phyloP scores from a whole-genome alignment of 53 echinoderm and acorn worm genomes.

The Paracentrotus lividus region DNA sequence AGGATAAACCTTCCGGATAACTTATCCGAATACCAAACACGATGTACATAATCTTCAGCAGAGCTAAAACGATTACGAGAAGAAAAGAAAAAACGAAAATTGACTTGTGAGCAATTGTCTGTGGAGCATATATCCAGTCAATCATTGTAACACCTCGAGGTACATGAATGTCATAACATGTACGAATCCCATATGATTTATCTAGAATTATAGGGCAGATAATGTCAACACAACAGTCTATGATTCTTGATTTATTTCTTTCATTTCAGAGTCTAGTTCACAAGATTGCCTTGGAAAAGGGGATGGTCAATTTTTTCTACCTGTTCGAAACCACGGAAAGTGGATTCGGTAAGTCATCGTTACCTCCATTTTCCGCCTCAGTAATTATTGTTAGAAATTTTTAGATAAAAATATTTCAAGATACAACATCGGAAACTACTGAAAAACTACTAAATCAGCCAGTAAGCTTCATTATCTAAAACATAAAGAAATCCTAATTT shows the following conservation, averaged over 20 bases:
- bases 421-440: no score
- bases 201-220: background rate
- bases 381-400: no score
- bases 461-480: no score
- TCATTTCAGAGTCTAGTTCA: conserved; percentile 82
- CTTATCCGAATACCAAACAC: no score
- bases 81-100: background rate
- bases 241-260: conserved; percentile 1
- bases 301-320: conserved; percentile 88
- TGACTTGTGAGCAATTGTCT: background rate
- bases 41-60: background rate
- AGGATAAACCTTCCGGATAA: no score
- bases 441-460: no score
- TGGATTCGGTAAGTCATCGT: conserved; percentile 87
- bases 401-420: no score
- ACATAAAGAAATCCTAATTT: no score
- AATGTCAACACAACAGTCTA: background rate
- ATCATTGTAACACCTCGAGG: background rate
- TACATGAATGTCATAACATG: conserved; percentile 13
- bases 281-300: conserved; percentile 89
- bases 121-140: background rate
- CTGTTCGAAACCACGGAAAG: conserved; percentile 84
- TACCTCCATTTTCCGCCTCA: no score
- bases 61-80: no score
- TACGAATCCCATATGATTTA: background rate